Base-by-base conservation (phyloP, 2,888 invertebrate genomes). In the Biston betularia region DNA sequence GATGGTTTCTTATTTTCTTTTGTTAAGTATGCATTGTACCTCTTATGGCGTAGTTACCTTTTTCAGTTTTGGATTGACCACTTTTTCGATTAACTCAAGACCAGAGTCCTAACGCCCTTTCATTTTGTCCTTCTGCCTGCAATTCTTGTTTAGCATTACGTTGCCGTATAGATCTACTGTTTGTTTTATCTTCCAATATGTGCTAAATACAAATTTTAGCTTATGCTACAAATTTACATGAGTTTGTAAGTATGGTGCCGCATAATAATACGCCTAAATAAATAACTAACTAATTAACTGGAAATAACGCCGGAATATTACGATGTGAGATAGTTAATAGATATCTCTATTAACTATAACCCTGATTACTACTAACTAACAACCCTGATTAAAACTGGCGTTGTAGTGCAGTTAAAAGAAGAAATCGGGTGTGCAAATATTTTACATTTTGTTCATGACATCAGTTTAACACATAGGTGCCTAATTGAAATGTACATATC, bases 281-380 rank as follows among this genome's bases (percentile, higher is more conserved):
- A n/a, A n/a, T n/a, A n/a, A n/a, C n/a, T n/a, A n/a, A n/a, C n/a
- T n/a, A n/a, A n/a, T n/a, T n/a, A n/a, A n/a, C n/a, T n/a, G 87
- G 86, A 85, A 88, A 87, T 86, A 85, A 80, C 77, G 79, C 77
- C 77, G 76, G 77, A 78, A 78, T 79, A 77, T 74, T 74, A 64
- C 73, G 74, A 70, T 72, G 73, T 69, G 71, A 67, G 69, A 74
- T 77, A 75, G 73, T 75, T 73, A 76, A 78, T 78, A 66, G 72
- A 72, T 73, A 74, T n/a, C n/a, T n/a, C n/a, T n/a, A n/a, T n/a
- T n/a, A n/a, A n/a, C n/a, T n/a, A n/a, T n/a, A n/a, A n/a, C n/a
- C n/a, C n/a, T n/a, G n/a, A n/a, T n/a, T n/a, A n/a, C n/a, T n/a
- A n/a, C n/a, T n/a, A n/a, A n/a, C n/a, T n/a, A n/a, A n/a, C 68